Evolutionary conservation across 1,140 invertebrate species (phyloP), one percentile per base, ranked within the genome.

Genomic region (Pissodes strobi): DNA sequence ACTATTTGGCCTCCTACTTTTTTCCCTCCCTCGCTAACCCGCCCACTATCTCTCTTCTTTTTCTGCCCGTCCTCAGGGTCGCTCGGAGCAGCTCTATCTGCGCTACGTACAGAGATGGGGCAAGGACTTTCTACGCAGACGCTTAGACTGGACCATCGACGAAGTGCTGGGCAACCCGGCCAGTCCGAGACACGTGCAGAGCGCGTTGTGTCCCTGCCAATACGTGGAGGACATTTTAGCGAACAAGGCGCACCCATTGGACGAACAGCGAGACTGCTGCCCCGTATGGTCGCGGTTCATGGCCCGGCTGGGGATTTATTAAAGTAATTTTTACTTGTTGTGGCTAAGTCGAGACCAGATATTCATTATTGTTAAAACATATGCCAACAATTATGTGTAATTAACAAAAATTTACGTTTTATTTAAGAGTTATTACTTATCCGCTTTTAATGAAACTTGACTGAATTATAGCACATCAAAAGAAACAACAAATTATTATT

Each of bases 61-160:
- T 41, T 61, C 64, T 69, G 37, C 46, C 41, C 41, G 19, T 15
- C 21, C 13, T 18, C 82, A 92, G 90, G 89, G 84, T 79, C 86
- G 88, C 78, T 88, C 88, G 74, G 90, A 91, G 79, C 87, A 88
- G 80, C 83, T 95, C 72, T 88, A 93, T 79, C 86, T 91, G 70
- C 90, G 93, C 70, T 95, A 95, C 81, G 83, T 92, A 70, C 93
- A 95, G 83, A 87, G 93, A 70, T 96, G 94, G 94, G 90, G 91
- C 62, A 95, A 95, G 84, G 93, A 95, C 82, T 95, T 89, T 79
- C 84, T 95, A 72, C 86, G 93, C 46, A 87, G 92, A 49, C 87
- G 93, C 41, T 83, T 95, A 72, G 93, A 95, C 78, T 94, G 94
- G 91, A 92, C 91, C 34, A 83, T 93, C 61, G 91, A 93, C 73